Conservation (phyloP, 2,113 vertebrate genomes). For the Dicrurus megarhynchus region DNA sequence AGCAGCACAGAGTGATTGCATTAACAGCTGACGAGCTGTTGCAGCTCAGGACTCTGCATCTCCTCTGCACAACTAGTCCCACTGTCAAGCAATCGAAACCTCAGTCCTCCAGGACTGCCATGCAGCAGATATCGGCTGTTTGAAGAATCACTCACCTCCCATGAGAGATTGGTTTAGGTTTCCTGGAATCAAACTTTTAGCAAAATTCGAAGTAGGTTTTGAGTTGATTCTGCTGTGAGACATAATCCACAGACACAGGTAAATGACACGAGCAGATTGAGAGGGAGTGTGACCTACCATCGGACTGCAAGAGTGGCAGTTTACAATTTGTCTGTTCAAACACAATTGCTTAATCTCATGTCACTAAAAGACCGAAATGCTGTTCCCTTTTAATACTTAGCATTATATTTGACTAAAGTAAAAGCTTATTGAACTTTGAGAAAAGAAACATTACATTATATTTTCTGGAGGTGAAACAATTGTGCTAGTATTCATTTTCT, state of each 20-base stretch:
- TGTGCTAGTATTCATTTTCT: not conserved
- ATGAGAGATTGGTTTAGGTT: not conserved
- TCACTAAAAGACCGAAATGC: not conserved
- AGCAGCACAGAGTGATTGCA: not conserved
- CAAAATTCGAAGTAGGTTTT: not conserved
- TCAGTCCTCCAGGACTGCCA: not conserved
- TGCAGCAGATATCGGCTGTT: not conserved
- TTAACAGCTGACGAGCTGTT: not conserved
- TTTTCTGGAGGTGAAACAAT: not conserved
- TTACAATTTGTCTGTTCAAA: not conserved
- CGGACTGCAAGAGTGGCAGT: not conserved
- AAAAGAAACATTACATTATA: accelerated
- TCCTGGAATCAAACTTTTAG: not conserved
- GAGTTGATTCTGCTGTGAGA: not conserved
- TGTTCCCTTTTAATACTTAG: not conserved
- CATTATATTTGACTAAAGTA: not conserved
- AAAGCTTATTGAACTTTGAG: not conserved
- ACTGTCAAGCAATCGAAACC: not conserved
- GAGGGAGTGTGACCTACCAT: not conserved
- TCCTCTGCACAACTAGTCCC: not conserved
- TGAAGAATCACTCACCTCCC: not conserved
- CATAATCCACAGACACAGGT: not conserved
- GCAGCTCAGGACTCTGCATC: not conserved
- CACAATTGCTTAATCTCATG: not conserved
- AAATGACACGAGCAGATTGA: not conserved